Percentiles rank a stretch among this genome's conserved stretches.
Conservation (phyloP, 2,113 vertebrate genomes). For the Thamnaconus septentrionalis region DNA sequence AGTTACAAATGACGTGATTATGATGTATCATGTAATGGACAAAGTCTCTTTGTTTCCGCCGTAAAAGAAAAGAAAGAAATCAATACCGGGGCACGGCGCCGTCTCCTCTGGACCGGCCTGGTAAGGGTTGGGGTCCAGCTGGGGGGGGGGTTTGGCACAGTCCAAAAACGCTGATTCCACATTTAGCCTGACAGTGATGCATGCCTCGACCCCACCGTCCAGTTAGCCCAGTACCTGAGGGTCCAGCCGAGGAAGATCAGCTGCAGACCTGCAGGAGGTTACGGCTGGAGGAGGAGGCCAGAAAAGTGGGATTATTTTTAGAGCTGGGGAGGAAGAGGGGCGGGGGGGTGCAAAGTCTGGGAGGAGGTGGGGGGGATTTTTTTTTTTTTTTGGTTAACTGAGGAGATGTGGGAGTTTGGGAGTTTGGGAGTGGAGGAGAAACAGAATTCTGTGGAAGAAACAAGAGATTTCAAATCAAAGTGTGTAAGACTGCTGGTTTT, state of each 20-base stretch:
- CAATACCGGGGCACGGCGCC: constrained; percentile 71
- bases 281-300: constrained; percentile 50
- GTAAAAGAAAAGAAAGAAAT: constrained; percentile 71
- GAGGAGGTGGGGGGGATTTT: constrained; percentile 6
- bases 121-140: constrained; percentile 52
- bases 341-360: constrained; percentile 15
- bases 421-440: too few relatives aligned
- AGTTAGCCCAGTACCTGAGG: constrained; percentile 66
- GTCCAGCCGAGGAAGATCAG: constrained; percentile 61
- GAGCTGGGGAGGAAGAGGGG: constrained; percentile 26
- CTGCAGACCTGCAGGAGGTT: constrained; percentile 71
- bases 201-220: constrained; percentile 56
- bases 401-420: too few relatives aligned
- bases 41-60: constrained; percentile 82
- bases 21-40: constrained; percentile 83
- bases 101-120: constrained; percentile 63
- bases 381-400: too few relatives aligned
- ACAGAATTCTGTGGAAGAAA: too few relatives aligned
- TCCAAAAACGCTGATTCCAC: constrained; percentile 77
- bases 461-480: too few relatives aligned
- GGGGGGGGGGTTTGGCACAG: constrained; percentile 28
- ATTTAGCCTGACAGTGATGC: constrained; percentile 79
- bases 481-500: too few relatives aligned
- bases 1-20: constrained; percentile 85
- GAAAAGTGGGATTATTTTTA: constrained; percentile 16